Conservation (phyloP, 1,140 invertebrate genomes). For the Thaumetopoea pityocampa region DNA sequence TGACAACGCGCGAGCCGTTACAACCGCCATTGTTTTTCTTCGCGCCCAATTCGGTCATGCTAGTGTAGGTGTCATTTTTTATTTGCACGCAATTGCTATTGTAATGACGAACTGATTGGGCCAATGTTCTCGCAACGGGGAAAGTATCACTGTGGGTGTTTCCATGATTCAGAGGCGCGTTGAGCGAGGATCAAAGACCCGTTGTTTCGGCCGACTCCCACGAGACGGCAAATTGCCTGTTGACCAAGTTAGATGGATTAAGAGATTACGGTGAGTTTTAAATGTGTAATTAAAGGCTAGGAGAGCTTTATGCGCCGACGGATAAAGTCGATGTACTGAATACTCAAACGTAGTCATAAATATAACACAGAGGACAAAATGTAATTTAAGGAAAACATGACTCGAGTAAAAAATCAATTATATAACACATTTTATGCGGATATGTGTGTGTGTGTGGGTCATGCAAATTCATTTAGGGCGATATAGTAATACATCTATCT, state of each 20-base stretch:
- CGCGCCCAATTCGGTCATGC: slow-evolving; percentile 42
- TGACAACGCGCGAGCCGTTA: slow-evolving; percentile 49
- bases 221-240: slow-evolving; percentile 18
- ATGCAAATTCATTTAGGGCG: too few species aligned
- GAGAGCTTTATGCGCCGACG: slow-evolving; percentile 4
- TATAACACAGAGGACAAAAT: too few species aligned
- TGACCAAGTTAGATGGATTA: slow-evolving; percentile 27
- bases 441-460: too few species aligned
- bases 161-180: slow-evolving; percentile 44
- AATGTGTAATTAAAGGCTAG: slow-evolving; percentile 17
- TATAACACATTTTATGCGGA: too few species aligned
- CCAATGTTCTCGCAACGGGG: slow-evolving; percentile 45
- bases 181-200: slow-evolving; percentile 43
- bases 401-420: too few species aligned
- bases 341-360: too few species aligned
- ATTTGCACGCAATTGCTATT: slow-evolving; percentile 44
- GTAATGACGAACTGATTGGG: slow-evolving; percentile 64
- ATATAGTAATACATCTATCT: too few species aligned
- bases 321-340: too few species aligned
- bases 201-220: slow-evolving; percentile 50
- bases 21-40: slow-evolving; percentile 53
- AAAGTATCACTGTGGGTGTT: slow-evolving; percentile 49
- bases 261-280: slow-evolving; percentile 13
- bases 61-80: slow-evolving; percentile 53
- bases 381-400: too few species aligned